Evolutionary conservation across 2,888 invertebrate genomes (phyloP).

Genomic region (Drosophila pullipes): DNA sequence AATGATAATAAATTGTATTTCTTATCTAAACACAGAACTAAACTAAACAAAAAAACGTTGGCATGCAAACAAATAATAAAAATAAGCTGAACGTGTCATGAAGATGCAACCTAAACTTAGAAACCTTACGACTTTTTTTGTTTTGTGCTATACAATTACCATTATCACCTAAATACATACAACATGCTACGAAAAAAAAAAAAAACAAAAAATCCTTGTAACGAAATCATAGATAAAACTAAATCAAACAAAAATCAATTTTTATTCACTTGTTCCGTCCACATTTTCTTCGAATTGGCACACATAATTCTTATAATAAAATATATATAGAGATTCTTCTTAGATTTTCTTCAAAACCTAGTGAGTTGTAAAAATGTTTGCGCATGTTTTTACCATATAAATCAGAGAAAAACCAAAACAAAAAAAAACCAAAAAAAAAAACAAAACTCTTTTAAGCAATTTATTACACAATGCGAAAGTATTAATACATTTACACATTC

Average conservation of each 20-base stretch:
- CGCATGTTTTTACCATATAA: slow-evolving; percentile 69
- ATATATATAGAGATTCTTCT: slow-evolving; percentile 50
- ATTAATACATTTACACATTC: slow-evolving; percentile 27
- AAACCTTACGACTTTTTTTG: slow-evolving; percentile 13
- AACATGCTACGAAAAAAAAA: slow-evolving; percentile 13
- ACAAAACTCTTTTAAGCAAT: slow-evolving; percentile 24
- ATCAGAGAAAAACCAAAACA: slow-evolving; percentile 28
- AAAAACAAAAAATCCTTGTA: slow-evolving; percentile 10
- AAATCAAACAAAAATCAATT: slow-evolving; percentile 18
- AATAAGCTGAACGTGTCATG: slow-evolving; percentile 34
- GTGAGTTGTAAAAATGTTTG: slow-evolving; percentile 76
- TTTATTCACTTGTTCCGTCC: slow-evolving; percentile 50
- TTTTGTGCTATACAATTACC: slow-evolving; percentile 30
- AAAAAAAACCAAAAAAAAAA: slow-evolving; percentile 5
- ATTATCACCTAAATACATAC: slow-evolving; percentile 26
- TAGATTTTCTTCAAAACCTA: slow-evolving; percentile 67
- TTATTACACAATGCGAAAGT: slow-evolving; percentile 45
- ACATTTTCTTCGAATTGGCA: slow-evolving; percentile 60
- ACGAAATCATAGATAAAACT: slow-evolving; percentile 1
- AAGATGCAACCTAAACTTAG: slow-evolving; percentile 31
- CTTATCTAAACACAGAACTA: slow-evolving; percentile 25
- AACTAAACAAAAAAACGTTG: slow-evolving; percentile 28
- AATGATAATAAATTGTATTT: slow-evolving; percentile 26
- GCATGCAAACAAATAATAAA: slow-evolving; percentile 52
- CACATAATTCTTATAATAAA: slow-evolving; percentile 46